phyloP scores from a whole-genome alignment of 1,140 invertebrate genomes.

The Cotesia chilonis region DNA sequence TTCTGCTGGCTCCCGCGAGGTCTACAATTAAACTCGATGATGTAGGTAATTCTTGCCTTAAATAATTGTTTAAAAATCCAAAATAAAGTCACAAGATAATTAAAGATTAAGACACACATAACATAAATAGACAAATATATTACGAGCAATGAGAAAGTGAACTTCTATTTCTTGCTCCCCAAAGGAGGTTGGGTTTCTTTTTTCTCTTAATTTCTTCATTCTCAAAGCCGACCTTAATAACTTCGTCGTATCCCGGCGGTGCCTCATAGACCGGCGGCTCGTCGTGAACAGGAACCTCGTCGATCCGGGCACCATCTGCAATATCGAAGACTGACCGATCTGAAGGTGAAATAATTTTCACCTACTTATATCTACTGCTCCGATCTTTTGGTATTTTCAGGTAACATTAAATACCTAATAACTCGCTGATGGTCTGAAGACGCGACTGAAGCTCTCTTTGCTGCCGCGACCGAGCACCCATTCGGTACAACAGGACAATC shows the following conservation, averaged over 20 bases:
- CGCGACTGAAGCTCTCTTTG: constrained; percentile 73
- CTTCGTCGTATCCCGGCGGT: constrained; percentile 76
- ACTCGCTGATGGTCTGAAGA: constrained; percentile 73
- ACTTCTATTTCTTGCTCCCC: constrained; percentile 44
- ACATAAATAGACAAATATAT: constrained; percentile 33
- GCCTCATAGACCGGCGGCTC: constrained; percentile 77
- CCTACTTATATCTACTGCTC: constrained; percentile 11
- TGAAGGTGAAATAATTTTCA: constrained; percentile 41
- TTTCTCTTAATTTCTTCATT: constrained; percentile 45
- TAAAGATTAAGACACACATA: too few relatives aligned
- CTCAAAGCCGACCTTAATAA: constrained; percentile 69
- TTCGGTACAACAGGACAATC: constrained; percentile 72
- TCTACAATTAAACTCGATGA: constrained; percentile 28
- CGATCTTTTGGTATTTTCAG: neutral
- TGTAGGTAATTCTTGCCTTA: neutral
- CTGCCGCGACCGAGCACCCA: constrained; percentile 70
- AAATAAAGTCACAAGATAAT: neutral
- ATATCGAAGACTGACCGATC: constrained; percentile 57
- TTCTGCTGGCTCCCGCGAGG: constrained; percentile 34
- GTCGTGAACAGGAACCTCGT: constrained; percentile 68
- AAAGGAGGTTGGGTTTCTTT: constrained; percentile 40
- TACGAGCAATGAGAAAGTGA: constrained; percentile 51
- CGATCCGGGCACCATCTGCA: constrained; percentile 64
- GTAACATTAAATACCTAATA: constrained; percentile 65
- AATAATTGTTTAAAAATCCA: neutral